phyloP scores from a whole-genome alignment of 2,888 invertebrate species.

The Pemphredon lugubris region DNA sequence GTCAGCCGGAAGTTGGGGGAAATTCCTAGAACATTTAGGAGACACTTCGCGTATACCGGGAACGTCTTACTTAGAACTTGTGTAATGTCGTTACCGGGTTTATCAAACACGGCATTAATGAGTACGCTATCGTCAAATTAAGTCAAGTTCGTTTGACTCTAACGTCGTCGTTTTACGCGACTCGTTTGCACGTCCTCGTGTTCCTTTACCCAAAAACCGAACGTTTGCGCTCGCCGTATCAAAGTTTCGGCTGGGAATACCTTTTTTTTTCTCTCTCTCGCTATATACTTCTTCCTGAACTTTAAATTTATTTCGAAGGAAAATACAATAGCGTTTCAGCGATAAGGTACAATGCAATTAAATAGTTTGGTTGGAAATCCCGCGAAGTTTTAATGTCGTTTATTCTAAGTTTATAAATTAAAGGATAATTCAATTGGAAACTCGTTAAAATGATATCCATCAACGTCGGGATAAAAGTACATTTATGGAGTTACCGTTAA shows the following conservation, averaged over 20 bases:
- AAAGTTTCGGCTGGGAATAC: too few species aligned
- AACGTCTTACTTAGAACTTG: constrained; percentile 44
- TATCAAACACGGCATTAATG: constrained; percentile 39
- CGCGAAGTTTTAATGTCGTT: too few species aligned
- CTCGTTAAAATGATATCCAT: not conserved
- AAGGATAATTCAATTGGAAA: not conserved
- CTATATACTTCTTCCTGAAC: too few species aligned
- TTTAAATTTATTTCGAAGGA: too few species aligned
- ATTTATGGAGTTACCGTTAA: too few species aligned
- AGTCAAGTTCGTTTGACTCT: constrained; percentile 4
- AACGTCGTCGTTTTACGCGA: not conserved
- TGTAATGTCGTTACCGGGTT: constrained; percentile 40
- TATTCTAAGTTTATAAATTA: not conserved
- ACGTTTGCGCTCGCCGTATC: too few species aligned
- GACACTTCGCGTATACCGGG: constrained; percentile 33
- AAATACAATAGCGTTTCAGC: too few species aligned
- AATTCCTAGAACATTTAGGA: constrained; percentile 49
- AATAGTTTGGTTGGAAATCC: too few species aligned
- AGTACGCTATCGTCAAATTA: constrained; percentile 8
- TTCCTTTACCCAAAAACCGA: too few species aligned
- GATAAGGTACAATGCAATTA: too few species aligned
- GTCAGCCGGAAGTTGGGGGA: constrained; percentile 48
- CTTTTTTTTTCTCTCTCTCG: too few species aligned
- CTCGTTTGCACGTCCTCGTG: not conserved
- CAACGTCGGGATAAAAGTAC: not conserved